Evolutionary conservation across 2,113 vertebrate genomes (phyloP).

Genomic region (Accipiter virgatus): DNA sequence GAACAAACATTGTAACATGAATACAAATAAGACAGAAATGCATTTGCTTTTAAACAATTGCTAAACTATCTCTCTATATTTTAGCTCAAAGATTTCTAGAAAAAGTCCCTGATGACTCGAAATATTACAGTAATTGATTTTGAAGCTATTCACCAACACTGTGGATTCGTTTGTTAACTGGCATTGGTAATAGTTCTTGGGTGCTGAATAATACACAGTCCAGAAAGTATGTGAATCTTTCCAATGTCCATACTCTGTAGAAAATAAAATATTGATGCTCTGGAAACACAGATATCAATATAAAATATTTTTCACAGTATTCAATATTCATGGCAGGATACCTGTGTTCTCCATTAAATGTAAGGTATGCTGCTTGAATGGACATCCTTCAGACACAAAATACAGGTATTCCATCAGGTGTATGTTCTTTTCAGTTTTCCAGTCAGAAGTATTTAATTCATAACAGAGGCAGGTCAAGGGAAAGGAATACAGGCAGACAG

Average conservation of each 20-base stretch:
- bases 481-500: not conserved
- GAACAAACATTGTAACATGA: not conserved
- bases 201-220: not conserved
- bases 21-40: not conserved
- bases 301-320: not conserved
- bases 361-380: not conserved
- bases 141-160: not conserved
- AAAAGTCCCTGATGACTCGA: not conserved
- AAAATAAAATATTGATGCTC: not conserved
- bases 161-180: not conserved
- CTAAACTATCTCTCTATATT: not conserved
- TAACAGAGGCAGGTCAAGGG: not conserved
- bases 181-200: not conserved
- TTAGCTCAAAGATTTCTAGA: not conserved
- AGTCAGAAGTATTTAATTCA: not conserved
- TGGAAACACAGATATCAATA: not conserved
- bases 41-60: not conserved
- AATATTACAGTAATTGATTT: not conserved
- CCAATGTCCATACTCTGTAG: not conserved
- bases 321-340: not conserved
- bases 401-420: not conserved
- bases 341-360: not conserved
- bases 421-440: not conserved
- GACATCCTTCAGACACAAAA: not conserved
- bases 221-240: not conserved